Evolutionary conservation across 23 tunicate genomes (phyloP), one percentile per base, ranked within the genome.

Genomic region (Oikopleura albicans): DNA sequence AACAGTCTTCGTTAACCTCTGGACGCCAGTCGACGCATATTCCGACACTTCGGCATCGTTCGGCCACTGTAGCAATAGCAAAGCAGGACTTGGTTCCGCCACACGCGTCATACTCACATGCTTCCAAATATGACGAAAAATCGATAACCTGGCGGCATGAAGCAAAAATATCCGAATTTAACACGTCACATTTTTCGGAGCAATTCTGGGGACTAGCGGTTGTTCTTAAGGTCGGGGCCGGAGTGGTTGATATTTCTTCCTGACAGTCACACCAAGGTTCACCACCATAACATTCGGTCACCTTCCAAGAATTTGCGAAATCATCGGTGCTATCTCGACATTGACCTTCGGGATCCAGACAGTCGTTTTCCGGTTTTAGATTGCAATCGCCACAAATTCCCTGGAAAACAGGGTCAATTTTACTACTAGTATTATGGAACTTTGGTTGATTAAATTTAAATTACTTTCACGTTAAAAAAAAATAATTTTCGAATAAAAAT

Each of bases 301-400:
- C 38, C 36, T 63, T 63, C 87, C 87, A 85, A 28, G 83, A 66
- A 2, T 40, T 40, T 0, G 85, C 87, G 49, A 85, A 85, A 0
- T 39, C 83, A 38, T 39, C 71, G 37, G 49, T 27, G 37, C 40
- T 35, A 38, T 33, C 0, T 39, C 63, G 75, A 0, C 31, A 16
- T n/a, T 75, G 39, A 22, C 87, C 87, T 38, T 66, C 83, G 28
- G 36, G 28, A n/a, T 75, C 40, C 38, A 57, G 66, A 39, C 39
- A 75, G 85, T 85, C 87, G 71, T 85, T 83, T 1, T 38, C 83
- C 1, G 41, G 41, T 34, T 85, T 66, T 1, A 63, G 29, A 57
- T 85, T 85, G 84, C 87, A 85, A 63, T 85, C 71, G 75, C 87
- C 87, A 57, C 87, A 85, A 0, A 85, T 56, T n/a, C 87, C 87